Base-by-base conservation (phyloP, 2,113 vertebrate genomes). In the Heloderma charlesbogerti region DNA sequence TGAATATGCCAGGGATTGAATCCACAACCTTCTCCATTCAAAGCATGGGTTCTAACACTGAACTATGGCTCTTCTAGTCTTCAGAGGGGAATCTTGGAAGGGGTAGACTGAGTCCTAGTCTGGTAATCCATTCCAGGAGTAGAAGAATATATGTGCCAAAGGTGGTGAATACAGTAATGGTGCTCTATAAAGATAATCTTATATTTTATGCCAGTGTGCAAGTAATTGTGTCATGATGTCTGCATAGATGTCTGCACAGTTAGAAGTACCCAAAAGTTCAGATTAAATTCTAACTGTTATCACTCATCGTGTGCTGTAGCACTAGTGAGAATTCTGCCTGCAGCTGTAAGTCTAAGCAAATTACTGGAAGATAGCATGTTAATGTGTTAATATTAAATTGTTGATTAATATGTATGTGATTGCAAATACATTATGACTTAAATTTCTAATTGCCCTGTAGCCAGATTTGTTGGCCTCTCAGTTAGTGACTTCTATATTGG, bases 21-120 rank as follows among this genome's bases (percentile, higher is more conserved):
- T 13, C 25, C 43, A 37, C 27, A 63, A 48, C 31, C 37, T 48
- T 85, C 45, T 48, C 3, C 10, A 51, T 69, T 43, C 34, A 37
- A 69, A 85, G 31, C 43, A 69, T 82, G 40, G 51, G 48, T 29
- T 63, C 57, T 63, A 6, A 25, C 16, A 45, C 1, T 31, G 5
- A 85, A 27, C 60, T 84, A 5, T 69, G 18, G 20, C 29, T 3
- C 29, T 57, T 40, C 6, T 25, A 9, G 0, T 63, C 92, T 94
- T 90, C 54, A 91, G 88, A 92, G n/a, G 27, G 84, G 7, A 71
- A 45, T 66, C 34, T 40, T 69, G 29, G 29, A 45, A 71, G 6
- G 40, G 10, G 37, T 45, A 18, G 40, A 57, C 4, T 66, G 27
- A 45, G 10, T 78, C 74, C 54, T 12, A 63, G 45, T 81, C 31